These are phyloP conservation scores for Formica selysi DNA, from an alignment of 1,140 invertebrate genomes.

Conservation along the genomic window DNA sequence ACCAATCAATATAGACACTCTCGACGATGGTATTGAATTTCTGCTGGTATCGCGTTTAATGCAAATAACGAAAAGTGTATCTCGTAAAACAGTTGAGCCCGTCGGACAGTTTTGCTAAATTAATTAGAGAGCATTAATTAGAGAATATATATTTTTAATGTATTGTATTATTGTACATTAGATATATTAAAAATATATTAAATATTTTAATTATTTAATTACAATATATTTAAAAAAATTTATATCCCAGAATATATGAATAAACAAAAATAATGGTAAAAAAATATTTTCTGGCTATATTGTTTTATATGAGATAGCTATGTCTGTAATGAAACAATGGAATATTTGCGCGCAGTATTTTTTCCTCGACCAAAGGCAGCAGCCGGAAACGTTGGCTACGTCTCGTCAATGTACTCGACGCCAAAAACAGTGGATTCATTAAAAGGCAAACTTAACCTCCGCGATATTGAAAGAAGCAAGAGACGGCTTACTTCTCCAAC, in stretches of 20 bases:
- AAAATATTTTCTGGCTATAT: neutral
- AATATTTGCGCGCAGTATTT: slow-evolving; percentile 25
- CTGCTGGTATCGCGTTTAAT: slow-evolving; percentile 18
- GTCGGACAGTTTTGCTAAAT: neutral
- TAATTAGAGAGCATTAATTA: neutral
- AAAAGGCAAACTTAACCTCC: slow-evolving; percentile 62
- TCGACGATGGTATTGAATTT: slow-evolving; percentile 27
- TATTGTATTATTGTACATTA: too few species aligned
- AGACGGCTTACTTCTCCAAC: slow-evolving; percentile 2
- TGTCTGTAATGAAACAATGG: neutral
- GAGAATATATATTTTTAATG: neutral
- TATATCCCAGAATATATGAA: neutral
- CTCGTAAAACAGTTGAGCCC: neutral
- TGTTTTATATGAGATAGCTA: neutral
- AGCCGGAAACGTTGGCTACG: neutral
- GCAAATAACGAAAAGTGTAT: slow-evolving; percentile 29
- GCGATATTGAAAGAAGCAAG: slow-evolving; percentile 61
- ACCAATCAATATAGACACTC: slow-evolving; percentile 39
- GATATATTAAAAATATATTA: too few species aligned
- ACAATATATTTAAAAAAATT: neutral
- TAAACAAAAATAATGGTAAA: neutral
- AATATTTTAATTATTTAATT: too few species aligned
- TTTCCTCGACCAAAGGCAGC: slow-evolving; percentile 7
- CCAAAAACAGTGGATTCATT: slow-evolving; percentile 70
- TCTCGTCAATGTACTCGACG: slow-evolving; percentile 36